phyloP scores from a whole-genome alignment of 2,888 invertebrate genomes.

The Bibio marci region DNA sequence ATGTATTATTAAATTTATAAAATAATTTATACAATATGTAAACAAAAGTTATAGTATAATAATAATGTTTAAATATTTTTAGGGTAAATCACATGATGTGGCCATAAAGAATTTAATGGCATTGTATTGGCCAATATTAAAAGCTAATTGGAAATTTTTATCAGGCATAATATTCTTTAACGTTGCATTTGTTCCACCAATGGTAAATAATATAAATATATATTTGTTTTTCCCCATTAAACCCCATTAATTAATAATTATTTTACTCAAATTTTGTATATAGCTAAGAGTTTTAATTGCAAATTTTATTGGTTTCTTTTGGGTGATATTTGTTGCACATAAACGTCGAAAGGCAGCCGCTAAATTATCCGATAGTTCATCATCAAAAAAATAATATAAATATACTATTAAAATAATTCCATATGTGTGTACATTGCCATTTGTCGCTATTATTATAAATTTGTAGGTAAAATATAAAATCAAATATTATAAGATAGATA shows the following conservation, averaged over 20 bases:
- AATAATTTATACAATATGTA: no score
- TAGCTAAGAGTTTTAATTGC: constrained; percentile 58
- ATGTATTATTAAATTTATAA: no score
- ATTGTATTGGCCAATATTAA: constrained; percentile 46
- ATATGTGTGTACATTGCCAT: no score
- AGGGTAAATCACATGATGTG: constrained; percentile 48
- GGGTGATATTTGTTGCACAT: constrained; percentile 58
- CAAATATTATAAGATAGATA: no score
- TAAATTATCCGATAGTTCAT: no score
- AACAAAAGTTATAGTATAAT: no score
- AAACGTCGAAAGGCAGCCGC: constrained; percentile 36
- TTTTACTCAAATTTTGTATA: constrained; percentile 20
- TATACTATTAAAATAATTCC: no score
- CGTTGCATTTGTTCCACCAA: constrained; percentile 55
- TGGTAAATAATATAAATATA: constrained; percentile 36
- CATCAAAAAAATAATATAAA: no score
- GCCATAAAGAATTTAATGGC: constrained; percentile 44
- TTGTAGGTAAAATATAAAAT: no score
- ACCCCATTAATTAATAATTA: neutral
- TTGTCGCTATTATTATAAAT: no score
- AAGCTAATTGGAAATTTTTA: constrained; percentile 61
- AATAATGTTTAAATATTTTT: constrained; percentile 7
- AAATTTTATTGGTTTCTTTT: constrained; percentile 61
- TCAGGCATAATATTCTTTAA: constrained; percentile 59
- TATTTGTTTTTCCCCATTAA: neutral